Percentiles rank a stretch among this genome's conserved stretches.
Conservation (phyloP, 2,113 vertebrate genomes). For the Marcusenius ussheri region DNA sequence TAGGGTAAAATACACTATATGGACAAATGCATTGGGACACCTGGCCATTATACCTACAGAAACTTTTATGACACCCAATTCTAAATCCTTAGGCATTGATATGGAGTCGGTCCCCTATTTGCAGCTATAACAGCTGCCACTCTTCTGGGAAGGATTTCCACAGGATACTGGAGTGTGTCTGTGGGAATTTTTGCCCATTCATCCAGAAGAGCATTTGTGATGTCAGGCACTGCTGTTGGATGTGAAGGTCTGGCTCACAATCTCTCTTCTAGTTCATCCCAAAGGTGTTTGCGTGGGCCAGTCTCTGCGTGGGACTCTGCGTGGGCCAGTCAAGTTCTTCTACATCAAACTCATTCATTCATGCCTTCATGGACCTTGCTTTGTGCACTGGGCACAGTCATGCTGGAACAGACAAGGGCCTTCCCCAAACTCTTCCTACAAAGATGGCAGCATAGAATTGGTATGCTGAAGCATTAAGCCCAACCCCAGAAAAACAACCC, state of each 20-base stretch:
- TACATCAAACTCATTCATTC: neutral
- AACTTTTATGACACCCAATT: neutral
- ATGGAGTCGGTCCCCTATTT: neutral
- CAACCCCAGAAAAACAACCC: neutral
- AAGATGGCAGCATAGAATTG: neutral
- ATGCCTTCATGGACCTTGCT: neutral
- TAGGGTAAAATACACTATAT: neutral
- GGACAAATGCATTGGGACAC: neutral
- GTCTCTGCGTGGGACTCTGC: neutral
- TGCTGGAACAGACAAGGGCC: neutral
- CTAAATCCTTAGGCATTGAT: neutral
- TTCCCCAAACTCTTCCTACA: neutral
- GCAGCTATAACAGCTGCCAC: neutral
- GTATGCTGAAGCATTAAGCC: neutral
- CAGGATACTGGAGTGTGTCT: neutral
- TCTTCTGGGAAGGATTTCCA: neutral
- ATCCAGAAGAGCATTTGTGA: neutral
- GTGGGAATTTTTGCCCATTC: neutral
- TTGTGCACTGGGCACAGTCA: neutral
- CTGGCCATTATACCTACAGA: neutral
- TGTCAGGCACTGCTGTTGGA: neutral
- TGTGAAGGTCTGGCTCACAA: neutral
- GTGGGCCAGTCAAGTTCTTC: neutral
- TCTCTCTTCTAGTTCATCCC: neutral
- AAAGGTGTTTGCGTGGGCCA: neutral